phyloP scores from a whole-genome alignment of 2,113 vertebrate species.

The Sebastes fasciatus region DNA sequence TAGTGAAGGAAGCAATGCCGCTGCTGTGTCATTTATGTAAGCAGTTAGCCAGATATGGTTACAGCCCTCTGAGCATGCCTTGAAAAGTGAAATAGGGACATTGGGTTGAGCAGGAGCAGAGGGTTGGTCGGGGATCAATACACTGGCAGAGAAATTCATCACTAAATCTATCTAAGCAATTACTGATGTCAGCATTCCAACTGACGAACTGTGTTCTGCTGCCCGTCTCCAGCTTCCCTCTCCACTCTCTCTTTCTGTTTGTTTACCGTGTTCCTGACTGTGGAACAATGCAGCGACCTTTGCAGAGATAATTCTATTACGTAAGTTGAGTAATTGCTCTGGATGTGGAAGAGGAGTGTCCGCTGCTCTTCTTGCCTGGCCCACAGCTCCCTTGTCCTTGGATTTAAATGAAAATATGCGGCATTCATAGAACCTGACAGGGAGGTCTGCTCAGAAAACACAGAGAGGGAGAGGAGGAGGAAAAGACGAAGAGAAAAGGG shows the following conservation, averaged over 20 bases:
- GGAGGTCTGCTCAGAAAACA: constrained; percentile 21
- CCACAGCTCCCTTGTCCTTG: constrained; percentile 69
- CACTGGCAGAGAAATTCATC: constrained; percentile 54
- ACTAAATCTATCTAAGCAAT: constrained; percentile 61
- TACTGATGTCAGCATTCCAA: constrained; percentile 45
- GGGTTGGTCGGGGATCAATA: constrained; percentile 37
- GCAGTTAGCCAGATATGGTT: constrained; percentile 54
- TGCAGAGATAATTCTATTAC: constrained; percentile 78
- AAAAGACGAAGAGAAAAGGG: not conserved
- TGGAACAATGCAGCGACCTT: constrained; percentile 77
- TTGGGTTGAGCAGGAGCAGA: constrained; percentile 33
- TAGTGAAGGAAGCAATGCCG: constrained; percentile 14
- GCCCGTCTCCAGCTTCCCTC: constrained; percentile 1
- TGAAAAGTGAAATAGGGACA: constrained; percentile 52
- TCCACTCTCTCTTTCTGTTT: constrained; percentile 47
- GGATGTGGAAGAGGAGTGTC: constrained; percentile 73
- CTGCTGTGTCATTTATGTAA: constrained; percentile 46
- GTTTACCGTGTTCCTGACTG: constrained; percentile 63
- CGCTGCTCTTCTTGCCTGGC: constrained; percentile 54
- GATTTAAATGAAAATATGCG: constrained; percentile 61
- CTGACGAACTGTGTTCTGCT: constrained; percentile 29
- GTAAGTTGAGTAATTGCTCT: constrained; percentile 79
- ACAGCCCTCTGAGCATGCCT: constrained; percentile 46
- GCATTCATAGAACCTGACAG: constrained; percentile 53
- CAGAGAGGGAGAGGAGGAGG: not conserved